Percentiles rank a stretch among this genome's conserved stretches.
phyloP scores from a whole-genome alignment of 2,797 vertebrate species.

The Sebastes wilsoni region DNA sequence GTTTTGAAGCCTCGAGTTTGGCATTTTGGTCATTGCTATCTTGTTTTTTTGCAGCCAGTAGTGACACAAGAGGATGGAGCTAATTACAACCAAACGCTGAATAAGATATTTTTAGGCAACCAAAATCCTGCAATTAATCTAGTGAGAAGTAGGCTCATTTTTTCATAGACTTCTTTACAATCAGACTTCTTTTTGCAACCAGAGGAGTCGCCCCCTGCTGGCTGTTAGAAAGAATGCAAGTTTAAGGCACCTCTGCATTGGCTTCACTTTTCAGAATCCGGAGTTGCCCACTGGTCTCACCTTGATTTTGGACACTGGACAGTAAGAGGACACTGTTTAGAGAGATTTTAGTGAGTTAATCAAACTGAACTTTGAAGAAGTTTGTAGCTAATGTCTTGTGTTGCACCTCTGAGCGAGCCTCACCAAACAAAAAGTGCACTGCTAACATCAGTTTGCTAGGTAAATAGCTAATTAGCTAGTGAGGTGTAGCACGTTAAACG shows the following conservation, averaged over 20 bases:
- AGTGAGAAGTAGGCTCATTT: too few species aligned
- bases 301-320: not conserved
- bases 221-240: too few species aligned
- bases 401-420: not conserved
- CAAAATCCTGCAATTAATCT: too few species aligned
- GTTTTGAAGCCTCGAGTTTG: not conserved
- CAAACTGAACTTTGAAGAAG: not conserved
- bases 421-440: not conserved
- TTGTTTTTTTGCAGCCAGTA: too few species aligned
- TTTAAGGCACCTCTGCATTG: too few species aligned
- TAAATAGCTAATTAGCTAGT: not conserved
- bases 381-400: not conserved
- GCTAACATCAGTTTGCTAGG: not conserved
- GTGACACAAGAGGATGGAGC: not conserved
- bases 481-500: not conserved
- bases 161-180: fast-evolving
- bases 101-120: too few species aligned
- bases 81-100: not conserved
- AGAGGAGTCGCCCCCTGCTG: too few species aligned
- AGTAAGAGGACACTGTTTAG: not conserved
- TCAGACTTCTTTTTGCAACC: too few species aligned
- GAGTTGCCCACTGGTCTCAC: not conserved
- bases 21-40: not conserved
- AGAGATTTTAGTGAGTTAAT: not conserved
- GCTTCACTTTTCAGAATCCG: not conserved